Base-by-base conservation (phyloP, 1,140 invertebrate genomes). In the Caenorhabditis remanei region DNA sequence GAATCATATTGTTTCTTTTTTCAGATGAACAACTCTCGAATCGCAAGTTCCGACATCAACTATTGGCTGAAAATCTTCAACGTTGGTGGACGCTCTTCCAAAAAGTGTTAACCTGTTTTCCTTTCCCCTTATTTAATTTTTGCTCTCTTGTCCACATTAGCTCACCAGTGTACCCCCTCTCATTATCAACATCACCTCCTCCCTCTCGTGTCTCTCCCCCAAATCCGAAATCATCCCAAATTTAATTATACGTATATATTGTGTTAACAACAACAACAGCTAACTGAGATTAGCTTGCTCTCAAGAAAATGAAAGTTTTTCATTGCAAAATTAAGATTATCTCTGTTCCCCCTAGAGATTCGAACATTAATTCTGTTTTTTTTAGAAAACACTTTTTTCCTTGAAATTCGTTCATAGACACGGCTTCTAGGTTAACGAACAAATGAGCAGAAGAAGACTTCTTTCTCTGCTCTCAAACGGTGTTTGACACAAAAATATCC, bases 161-260 rank as follows among this genome's bases (percentile, higher is more conserved):
- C 50, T 53, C 11, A 53, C 50, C 50, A 53, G 16, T 14, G 50
- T 53, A 3, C 50, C 16, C 13, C 50, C 50, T 14, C 32, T 0
- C 32, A 32, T 32, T 32, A 32, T 32, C 32, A 32, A 32, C 2
- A 32, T 32, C 32, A 32, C 2, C 32, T 32, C 32, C 32, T 32
- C 32, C 32, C 32, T 32, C 32, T 32, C 32, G 32, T 32, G 32
- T 32, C 32, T 53, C 16, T 53, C 16, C 50, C 50, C 50, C 24
- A 61, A 9, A n/a, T 61, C n/a, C 14, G 0, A 61, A 11, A n/a
- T 61, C n/a, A 11, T 32, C n/a, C 58, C n/a, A 61, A 61, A 21
- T 21, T 61, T 61, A 61, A 21, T 61, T 61, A n/a, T 61, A 32
- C n/a, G 58, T 61, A 32, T 61, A 61, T 61, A n/a, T 61, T 61